Percentiles rank a stretch among this genome's conserved stretches.
These are phyloP conservation scores for Drosophila paranaensis DNA, from an alignment of 2,888 invertebrate species.

Conservation along the genomic window DNA sequence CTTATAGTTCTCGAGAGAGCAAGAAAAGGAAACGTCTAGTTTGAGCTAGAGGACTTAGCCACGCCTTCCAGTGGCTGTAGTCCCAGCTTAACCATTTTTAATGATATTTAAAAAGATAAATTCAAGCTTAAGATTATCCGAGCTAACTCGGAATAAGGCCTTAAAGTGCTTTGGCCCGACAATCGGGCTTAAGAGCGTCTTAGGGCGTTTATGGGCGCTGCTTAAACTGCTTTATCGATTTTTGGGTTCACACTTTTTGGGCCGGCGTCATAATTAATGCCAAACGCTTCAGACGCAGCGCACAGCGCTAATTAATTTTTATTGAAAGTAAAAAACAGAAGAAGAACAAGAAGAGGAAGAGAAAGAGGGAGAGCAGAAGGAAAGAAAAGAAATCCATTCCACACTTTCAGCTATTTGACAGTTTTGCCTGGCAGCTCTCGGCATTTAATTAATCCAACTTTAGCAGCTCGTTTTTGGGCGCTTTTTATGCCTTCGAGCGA, in stretches of 20 bases:
- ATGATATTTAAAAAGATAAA: neutral
- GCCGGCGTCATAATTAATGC: conserved; percentile 63
- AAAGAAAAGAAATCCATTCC: conserved; percentile 14
- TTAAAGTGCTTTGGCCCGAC: conserved; percentile 4
- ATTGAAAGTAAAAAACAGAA: conserved; percentile 57
- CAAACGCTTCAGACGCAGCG: conserved; percentile 47
- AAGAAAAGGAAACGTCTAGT: accelerated
- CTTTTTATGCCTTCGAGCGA: neutral
- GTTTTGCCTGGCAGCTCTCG: conserved; percentile 13
- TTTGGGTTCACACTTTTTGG: conserved; percentile 32
- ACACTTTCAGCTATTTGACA: conserved; percentile 16
- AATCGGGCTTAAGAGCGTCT: conserved; percentile 36
- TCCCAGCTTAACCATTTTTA: neutral
- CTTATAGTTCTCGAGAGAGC: neutral
- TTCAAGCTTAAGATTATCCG: neutral
- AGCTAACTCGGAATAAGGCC: neutral
- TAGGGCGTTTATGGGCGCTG: conserved; percentile 48
- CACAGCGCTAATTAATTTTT: conserved; percentile 72
- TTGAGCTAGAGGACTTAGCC: neutral
- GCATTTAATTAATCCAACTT: conserved; percentile 40
- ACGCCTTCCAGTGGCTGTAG: neutral
- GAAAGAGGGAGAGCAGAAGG: neutral
- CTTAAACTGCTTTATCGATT: conserved; percentile 45
- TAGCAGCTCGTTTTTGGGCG: conserved; percentile 2
- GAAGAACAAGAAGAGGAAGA: neutral